Conservation (phyloP, 2,888 invertebrate species). For the Cephus pygmeus region DNA sequence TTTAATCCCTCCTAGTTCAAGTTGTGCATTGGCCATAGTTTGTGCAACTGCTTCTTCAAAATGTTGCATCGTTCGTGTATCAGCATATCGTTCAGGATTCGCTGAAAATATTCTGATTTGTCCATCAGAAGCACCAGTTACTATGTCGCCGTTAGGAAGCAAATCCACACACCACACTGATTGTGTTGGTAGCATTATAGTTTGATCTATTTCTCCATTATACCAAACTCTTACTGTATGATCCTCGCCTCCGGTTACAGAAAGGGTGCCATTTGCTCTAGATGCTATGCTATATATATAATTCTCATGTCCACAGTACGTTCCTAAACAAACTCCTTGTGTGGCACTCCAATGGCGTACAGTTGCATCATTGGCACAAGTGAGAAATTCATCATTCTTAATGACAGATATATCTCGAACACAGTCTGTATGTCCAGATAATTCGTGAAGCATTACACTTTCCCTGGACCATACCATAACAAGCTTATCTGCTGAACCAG, state of each 20-base stretch:
- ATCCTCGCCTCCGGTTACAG: conserved; percentile 89
- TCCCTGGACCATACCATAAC: conserved; percentile 84
- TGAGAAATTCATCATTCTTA: conserved; percentile 81
- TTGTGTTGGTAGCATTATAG: conserved; percentile 82
- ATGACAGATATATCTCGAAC: conserved; percentile 83
- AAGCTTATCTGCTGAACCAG: conserved; percentile 93
- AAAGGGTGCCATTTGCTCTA: conserved; percentile 64
- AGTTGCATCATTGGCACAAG: conserved; percentile 92
- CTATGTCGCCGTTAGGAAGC: conserved; percentile 89
- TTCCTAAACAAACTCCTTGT: conserved; percentile 80
- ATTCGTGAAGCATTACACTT: conserved; percentile 66
- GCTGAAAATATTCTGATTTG: conserved; percentile 86
- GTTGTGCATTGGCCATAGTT: conserved; percentile 70
- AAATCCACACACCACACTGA: conserved; percentile 90
- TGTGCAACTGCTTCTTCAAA: conserved; percentile 81
- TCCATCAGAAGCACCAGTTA: conserved; percentile 84
- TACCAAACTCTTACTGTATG: conserved; percentile 86
- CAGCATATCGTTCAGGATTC: conserved; percentile 77
- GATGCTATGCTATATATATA: conserved; percentile 78
- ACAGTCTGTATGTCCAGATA: conserved; percentile 90
- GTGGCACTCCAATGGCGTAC: conserved; percentile 84
- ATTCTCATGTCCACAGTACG: conserved; percentile 85
- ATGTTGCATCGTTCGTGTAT: conserved; percentile 70
- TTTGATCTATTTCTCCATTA: conserved; percentile 72
- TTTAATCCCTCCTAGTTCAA: conserved; percentile 87